These are phyloP conservation scores for Equus przewalskii DNA, from an alignment of 2,113 vertebrate species.

Conservation along the genomic window DNA sequence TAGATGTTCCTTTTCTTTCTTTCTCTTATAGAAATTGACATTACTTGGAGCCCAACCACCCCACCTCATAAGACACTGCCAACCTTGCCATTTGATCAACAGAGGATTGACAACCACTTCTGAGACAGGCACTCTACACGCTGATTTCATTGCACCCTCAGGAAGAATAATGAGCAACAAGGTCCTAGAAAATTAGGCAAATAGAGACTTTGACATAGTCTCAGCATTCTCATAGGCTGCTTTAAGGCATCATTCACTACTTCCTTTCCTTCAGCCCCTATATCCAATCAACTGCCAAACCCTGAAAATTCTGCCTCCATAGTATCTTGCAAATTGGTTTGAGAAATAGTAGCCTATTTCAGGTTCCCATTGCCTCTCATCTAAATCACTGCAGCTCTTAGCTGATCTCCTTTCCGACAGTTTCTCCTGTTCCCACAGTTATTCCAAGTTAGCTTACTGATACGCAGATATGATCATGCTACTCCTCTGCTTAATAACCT, in stretches of 20 bases:
- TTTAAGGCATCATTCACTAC: neutral
- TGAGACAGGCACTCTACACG: neutral
- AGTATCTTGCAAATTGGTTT: conserved; percentile 33
- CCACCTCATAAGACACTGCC: neutral
- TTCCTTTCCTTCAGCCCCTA: neutral
- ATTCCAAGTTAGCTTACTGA: neutral
- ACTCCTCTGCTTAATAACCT: neutral
- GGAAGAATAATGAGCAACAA: neutral
- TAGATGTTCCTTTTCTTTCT: conserved; percentile 25
- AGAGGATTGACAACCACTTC: neutral
- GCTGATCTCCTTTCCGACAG: neutral
- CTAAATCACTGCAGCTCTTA: conserved; percentile 20
- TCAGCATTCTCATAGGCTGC: neutral
- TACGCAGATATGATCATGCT: neutral
- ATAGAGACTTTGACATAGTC: conserved; percentile 9
- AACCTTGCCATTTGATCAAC: neutral
- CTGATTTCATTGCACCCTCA: neutral
- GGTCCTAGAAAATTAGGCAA: neutral
- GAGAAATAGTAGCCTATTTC: conserved; percentile 22
- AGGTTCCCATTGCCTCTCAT: conserved; percentile 10
- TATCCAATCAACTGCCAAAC: neutral
- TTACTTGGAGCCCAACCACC: neutral
- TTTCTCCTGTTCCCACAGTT: neutral
- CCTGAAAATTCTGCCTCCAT: neutral
- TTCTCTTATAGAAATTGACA: conserved; percentile 49